Evolutionary conservation across 2,888 invertebrate species (phyloP).

Genomic region (Crepidodera aurea): DNA sequence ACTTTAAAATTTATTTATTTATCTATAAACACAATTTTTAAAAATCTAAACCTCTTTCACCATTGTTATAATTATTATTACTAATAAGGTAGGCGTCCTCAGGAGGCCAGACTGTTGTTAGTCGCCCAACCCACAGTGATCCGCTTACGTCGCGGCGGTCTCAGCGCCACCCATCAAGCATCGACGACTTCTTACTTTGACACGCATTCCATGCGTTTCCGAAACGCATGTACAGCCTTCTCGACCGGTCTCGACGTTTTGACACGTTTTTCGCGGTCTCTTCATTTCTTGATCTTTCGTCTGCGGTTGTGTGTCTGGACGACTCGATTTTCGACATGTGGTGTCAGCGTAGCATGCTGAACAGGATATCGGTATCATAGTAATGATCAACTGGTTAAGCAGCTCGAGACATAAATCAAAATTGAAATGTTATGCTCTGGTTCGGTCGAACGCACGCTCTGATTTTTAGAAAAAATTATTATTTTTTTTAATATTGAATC

Average conservation of each 20-base stretch:
- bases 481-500: no score
- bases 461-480: no score
- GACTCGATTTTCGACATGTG: neutral
- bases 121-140: conserved; percentile 2
- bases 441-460: no score
- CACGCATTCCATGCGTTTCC: conserved; percentile 1
- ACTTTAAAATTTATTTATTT: no score
- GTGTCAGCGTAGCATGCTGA: neutral
- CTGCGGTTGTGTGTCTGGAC: neutral
- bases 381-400: conserved; percentile 1
- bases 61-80: neutral
- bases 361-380: neutral
- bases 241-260: neutral
- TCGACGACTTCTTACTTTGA: neutral
- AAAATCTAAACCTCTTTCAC: no score
- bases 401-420: neutral
- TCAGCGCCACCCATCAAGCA: neutral
- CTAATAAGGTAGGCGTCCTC: neutral
- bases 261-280: neutral
- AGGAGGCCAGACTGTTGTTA: neutral
- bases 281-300: neutral
- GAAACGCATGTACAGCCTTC: neutral
- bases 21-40: no score
- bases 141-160: neutral
- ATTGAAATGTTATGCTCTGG: neutral